These are phyloP conservation scores for Perca schrenkii DNA, from an alignment of 2,113 vertebrate species.

Conservation along the genomic window DNA sequence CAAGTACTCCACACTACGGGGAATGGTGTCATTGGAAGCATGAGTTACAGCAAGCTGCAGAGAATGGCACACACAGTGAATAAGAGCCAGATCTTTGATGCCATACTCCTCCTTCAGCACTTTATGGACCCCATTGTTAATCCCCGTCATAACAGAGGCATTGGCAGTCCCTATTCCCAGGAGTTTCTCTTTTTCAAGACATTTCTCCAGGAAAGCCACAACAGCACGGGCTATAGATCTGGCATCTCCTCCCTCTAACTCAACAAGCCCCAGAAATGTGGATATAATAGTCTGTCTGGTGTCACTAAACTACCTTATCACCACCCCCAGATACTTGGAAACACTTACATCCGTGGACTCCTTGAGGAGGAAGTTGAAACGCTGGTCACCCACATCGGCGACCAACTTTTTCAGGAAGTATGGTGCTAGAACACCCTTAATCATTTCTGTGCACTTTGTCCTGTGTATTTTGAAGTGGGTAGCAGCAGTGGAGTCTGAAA, in stretches of 20 bases:
- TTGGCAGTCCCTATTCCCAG: conserved; percentile 7
- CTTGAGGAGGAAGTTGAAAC: conserved; percentile 2
- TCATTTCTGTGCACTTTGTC: conserved; percentile 22
- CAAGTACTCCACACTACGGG: conserved; percentile 3
- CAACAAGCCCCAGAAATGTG: conserved; percentile 13
- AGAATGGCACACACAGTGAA: background rate
- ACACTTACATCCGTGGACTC: conserved; percentile 16
- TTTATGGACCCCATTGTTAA: conserved; percentile 24
- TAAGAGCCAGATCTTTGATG: conserved; percentile 8
- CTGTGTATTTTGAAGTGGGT: conserved; percentile 13
- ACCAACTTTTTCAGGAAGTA: conserved; percentile 21
- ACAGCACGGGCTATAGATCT: conserved; percentile 1
- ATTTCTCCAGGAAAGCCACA: background rate
- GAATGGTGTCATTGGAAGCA: background rate
- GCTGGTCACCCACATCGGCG: background rate
- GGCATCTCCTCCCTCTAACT: conserved; percentile 4
- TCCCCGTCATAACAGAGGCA: conserved; percentile 8
- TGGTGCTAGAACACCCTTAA: conserved; percentile 9
- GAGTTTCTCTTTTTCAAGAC: background rate
- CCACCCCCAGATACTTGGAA: background rate
- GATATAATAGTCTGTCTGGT: background rate
- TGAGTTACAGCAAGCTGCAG: conserved; percentile 1
- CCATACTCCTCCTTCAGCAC: conserved; percentile 1
- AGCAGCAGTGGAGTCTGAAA: conserved; percentile 10
- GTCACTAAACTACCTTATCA: conserved; percentile 10